phyloP scores from a whole-genome alignment of 1,140 invertebrate genomes.

The Bombus pascuorum region DNA sequence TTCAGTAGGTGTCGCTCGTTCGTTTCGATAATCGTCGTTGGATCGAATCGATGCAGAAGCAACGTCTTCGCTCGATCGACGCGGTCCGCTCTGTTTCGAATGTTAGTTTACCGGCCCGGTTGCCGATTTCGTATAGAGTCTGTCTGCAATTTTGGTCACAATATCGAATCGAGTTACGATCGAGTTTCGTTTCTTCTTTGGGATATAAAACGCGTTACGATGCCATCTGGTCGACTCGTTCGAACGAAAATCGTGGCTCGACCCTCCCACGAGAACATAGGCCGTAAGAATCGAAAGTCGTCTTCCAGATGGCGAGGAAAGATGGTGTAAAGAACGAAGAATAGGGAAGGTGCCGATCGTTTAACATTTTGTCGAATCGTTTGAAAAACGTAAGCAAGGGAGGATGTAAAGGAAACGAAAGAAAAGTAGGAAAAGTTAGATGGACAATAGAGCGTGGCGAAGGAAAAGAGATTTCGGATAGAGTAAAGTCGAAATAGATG shows the following conservation, averaged over 20 bases:
- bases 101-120: background rate
- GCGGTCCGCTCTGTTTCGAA: background rate
- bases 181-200: background rate
- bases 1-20: background rate
- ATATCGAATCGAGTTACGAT: too few species aligned
- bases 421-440: background rate
- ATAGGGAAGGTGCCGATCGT: too few species aligned
- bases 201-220: background rate
- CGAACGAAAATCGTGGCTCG: too few species aligned
- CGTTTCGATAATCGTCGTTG: background rate
- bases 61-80: too few species aligned
- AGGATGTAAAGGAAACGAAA: too few species aligned
- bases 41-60: background rate
- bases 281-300: background rate
- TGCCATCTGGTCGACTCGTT: constrained; percentile 18
- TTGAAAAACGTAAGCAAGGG: fast-evolving
- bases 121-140: background rate
- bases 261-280: background rate
- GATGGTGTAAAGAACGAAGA: background rate
- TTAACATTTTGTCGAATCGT: background rate
- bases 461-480: background rate
- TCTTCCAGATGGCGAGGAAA: constrained; percentile 18
- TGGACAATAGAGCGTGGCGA: background rate
- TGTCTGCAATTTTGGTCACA: background rate
- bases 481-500: background rate